phyloP scores from a whole-genome alignment of 2,113 vertebrate genomes.

The Rattus rattus region DNA sequence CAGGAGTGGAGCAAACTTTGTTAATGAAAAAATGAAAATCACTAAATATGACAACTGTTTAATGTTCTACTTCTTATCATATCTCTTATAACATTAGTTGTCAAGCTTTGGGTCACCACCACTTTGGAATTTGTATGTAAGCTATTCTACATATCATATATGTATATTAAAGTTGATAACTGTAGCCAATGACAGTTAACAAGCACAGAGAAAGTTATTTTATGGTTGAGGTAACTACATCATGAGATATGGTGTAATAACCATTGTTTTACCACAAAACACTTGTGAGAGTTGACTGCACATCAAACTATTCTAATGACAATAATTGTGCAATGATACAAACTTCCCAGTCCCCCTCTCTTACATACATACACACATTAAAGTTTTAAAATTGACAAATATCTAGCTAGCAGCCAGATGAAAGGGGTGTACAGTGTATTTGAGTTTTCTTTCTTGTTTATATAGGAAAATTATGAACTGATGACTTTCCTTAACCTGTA shows the following conservation, averaged over 20 bases:
- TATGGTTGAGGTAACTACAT: background rate
- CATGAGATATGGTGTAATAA: background rate
- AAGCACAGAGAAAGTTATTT: background rate
- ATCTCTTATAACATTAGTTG: background rate
- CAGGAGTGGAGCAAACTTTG: background rate
- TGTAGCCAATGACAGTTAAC: background rate
- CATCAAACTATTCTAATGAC: too few relatives aligned
- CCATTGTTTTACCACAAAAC: background rate
- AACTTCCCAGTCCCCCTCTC: background rate
- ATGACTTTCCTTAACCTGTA: background rate
- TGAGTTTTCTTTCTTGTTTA: background rate
- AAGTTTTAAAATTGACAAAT: background rate
- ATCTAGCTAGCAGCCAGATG: background rate
- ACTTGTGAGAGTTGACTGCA: background rate
- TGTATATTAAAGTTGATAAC: background rate
- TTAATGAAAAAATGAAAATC: background rate
- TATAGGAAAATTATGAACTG: background rate
- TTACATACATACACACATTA: background rate
- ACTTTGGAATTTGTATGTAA: background rate
- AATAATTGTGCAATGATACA: background rate
- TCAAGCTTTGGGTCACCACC: background rate
- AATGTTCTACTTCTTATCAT: background rate
- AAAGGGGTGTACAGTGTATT: too few relatives aligned
- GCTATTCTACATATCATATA: background rate
- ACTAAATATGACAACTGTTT: background rate